A percentile compares a stretch with the other conserved stretches of the same genome.
Conservation (phyloP, 2,113 vertebrate genomes). For the Delphinapterus leucas region DNA sequence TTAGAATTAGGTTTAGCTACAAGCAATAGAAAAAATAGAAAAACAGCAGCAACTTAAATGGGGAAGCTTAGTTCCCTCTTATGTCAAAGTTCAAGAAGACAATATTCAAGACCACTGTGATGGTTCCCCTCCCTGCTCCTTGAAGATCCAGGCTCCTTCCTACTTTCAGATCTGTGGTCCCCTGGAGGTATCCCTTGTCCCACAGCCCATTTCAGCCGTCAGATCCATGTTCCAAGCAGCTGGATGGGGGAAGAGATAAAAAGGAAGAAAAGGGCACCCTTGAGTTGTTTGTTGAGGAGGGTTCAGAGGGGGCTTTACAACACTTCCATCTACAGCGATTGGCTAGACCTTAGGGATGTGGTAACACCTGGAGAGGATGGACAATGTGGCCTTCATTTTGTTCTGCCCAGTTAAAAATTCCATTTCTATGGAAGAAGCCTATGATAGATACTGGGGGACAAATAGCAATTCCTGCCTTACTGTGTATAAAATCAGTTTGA, state of each 20-base stretch:
- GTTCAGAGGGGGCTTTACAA: background rate
- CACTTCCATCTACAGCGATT: background rate
- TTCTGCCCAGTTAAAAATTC: background rate
- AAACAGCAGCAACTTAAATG: background rate
- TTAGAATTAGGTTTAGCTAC: background rate
- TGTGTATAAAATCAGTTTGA: background rate
- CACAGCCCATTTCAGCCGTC: background rate
- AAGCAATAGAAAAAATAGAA: background rate
- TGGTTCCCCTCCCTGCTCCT: background rate
- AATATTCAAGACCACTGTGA: background rate
- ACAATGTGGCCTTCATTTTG: background rate
- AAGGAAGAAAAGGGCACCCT: background rate
- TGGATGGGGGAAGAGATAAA: background rate
- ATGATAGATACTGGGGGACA: background rate
- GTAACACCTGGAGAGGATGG: background rate
- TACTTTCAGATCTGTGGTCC: background rate
- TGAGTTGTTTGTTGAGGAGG: background rate
- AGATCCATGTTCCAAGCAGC: background rate
- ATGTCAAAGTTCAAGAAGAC: background rate
- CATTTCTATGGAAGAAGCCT: background rate
- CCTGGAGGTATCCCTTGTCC: background rate
- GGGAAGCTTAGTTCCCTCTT: background rate
- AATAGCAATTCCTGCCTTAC: background rate
- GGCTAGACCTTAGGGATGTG: background rate
- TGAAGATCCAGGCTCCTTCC: background rate